Evolutionary conservation across 2,113 vertebrate species (phyloP).

Genomic region (Tachysurus vachellii): DNA sequence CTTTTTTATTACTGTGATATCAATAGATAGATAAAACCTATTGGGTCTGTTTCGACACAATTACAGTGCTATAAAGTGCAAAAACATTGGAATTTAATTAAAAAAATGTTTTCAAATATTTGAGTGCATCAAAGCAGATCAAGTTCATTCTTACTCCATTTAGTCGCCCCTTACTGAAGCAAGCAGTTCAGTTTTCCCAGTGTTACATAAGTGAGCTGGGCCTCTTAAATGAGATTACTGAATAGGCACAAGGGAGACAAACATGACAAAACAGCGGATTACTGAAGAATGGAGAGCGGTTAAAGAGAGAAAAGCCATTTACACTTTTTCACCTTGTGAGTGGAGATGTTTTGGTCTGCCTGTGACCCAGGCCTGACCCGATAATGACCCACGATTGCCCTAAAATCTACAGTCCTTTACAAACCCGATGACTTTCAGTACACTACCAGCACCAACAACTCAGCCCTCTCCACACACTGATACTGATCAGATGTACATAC

Average conservation of each 20-base stretch:
- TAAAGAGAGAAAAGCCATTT: conserved; percentile 50
- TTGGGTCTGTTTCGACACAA: not conserved
- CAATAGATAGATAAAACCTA: not conserved
- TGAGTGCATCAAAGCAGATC: conserved; percentile 43
- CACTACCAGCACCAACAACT: conserved; percentile 24
- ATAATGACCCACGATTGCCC: conserved; percentile 48
- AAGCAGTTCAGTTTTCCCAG: conserved; percentile 39
- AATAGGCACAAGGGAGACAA: conserved; percentile 43
- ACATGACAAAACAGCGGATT: conserved; percentile 55
- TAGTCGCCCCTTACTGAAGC: conserved; percentile 32
- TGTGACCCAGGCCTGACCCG: conserved; percentile 45
- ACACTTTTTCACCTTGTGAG: conserved; percentile 49
- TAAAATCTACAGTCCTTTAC: conserved; percentile 36
- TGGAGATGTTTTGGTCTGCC: conserved; percentile 26
- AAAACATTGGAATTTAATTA: not conserved
- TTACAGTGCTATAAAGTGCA: not conserved
- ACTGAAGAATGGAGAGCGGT: conserved; percentile 46
- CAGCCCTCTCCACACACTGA: conserved; percentile 25
- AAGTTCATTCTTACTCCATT: conserved; percentile 44
- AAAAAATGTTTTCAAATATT: not conserved
- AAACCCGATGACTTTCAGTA: conserved; percentile 37
- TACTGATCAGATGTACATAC: not conserved
- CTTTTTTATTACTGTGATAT: conserved; percentile 1
- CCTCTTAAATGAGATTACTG: conserved; percentile 57
- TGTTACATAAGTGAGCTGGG: conserved; percentile 55